Conservation (phyloP, 2,113 vertebrate species). For the Bufo gargarizans region DNA sequence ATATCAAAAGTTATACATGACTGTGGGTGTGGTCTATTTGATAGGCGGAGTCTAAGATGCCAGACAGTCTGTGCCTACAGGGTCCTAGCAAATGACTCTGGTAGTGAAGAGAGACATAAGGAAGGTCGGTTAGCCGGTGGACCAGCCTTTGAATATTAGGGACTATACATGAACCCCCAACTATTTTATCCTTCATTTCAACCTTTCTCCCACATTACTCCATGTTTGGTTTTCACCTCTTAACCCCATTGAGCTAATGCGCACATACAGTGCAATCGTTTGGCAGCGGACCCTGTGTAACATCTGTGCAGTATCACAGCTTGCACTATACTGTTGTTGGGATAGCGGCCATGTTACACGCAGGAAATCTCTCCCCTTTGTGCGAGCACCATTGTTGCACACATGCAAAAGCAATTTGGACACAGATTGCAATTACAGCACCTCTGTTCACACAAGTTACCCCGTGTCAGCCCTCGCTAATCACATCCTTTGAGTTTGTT, state of each 20-base stretch:
- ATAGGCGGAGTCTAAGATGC: background rate
- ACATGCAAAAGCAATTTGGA: conserved; percentile 56
- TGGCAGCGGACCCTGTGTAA: conserved; percentile 28
- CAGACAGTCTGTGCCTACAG: background rate
- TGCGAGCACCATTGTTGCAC: conserved; percentile 33
- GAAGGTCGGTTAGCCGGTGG: too few relatives aligned
- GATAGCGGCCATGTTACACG: conserved; percentile 28
- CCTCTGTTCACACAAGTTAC: conserved; percentile 36
- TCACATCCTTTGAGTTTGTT: conserved; percentile 42
- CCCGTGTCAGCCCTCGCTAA: conserved; percentile 44
- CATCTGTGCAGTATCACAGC: conserved; percentile 48
- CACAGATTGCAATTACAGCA: conserved; percentile 49
- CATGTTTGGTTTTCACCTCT: conserved; percentile 39
- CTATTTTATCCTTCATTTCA: background rate
- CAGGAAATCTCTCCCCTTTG: conserved; percentile 52
- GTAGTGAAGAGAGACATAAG: too few relatives aligned
- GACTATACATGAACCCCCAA: background rate
- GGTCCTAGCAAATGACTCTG: too few relatives aligned
- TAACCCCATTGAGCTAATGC: conserved; percentile 30
- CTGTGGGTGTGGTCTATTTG: too few relatives aligned
- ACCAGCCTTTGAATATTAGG: background rate
- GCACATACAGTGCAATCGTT: conserved; percentile 28
- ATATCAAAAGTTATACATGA: background rate
- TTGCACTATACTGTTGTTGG: conserved; percentile 41
- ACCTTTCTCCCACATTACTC: background rate